phyloP scores from a whole-genome alignment of 2,113 vertebrate genomes.

The Vidua chalybeata region DNA sequence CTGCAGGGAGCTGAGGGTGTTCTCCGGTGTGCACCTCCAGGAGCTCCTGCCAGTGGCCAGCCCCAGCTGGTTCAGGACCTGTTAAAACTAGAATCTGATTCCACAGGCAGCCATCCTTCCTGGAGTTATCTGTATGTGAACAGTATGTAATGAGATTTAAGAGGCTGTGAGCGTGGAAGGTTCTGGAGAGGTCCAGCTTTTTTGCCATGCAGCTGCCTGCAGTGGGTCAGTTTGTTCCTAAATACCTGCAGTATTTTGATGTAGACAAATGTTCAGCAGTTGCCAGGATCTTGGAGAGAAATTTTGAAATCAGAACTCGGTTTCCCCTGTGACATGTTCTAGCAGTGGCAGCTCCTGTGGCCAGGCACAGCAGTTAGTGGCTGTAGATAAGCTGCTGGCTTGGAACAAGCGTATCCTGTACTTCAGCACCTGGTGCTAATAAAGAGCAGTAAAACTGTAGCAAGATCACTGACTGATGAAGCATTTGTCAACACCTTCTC shows the following conservation, averaged over 20 bases:
- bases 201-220: neutral
- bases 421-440: neutral
- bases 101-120: neutral
- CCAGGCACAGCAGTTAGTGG: neutral
- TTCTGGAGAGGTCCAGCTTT: neutral
- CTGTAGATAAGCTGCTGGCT: neutral
- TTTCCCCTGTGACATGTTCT: neutral
- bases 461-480: neutral
- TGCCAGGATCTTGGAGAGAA: neutral
- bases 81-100: neutral
- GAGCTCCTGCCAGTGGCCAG: neutral
- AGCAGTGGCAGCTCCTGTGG: neutral
- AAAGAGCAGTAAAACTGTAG: neutral
- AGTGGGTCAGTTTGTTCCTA: conserved; percentile 9
- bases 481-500: neutral
- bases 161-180: neutral
- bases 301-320: neutral
- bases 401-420: neutral
- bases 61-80: neutral
- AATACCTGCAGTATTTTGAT: neutral
- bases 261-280: neutral
- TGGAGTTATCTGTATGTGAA: neutral
- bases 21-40: neutral
- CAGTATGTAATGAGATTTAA: neutral
- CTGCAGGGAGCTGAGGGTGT: neutral